Evolutionary conservation across 2,888 invertebrate genomes (phyloP).

Genomic region (Drosophila helvetica): DNA sequence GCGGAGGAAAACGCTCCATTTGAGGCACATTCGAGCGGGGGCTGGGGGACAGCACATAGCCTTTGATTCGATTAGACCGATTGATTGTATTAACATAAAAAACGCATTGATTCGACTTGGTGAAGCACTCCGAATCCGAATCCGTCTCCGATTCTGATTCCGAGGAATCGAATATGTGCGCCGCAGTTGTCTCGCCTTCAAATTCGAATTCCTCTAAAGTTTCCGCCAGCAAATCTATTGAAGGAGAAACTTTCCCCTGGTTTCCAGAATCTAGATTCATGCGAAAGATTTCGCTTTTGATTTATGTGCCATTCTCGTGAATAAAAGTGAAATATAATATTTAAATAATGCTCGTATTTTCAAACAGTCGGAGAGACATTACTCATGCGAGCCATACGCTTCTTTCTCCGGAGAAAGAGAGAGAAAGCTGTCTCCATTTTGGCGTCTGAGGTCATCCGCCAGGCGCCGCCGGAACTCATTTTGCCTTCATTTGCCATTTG

Average conservation of each 20-base stretch:
- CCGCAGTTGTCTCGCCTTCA: background rate
- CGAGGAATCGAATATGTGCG: background rate
- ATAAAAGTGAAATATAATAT: slow-evolving; percentile 37
- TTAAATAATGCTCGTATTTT: slow-evolving; percentile 33
- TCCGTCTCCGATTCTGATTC: background rate
- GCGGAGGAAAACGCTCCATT: slow-evolving; percentile 54
- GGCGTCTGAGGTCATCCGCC: slow-evolving; percentile 60
- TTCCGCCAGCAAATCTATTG: slow-evolving; percentile 25
- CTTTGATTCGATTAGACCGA: slow-evolving; percentile 78
- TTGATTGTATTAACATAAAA: slow-evolving; percentile 76
- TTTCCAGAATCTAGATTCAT: slow-evolving; percentile 31
- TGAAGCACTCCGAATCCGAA: slow-evolving; percentile 48
- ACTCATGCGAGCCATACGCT: slow-evolving; percentile 18
- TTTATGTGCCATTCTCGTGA: slow-evolving; percentile 19
- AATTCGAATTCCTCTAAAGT: slow-evolving; percentile 38
- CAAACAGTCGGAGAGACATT: slow-evolving; percentile 1
- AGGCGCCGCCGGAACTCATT: slow-evolving; percentile 65
- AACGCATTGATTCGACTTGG: slow-evolving; percentile 67
- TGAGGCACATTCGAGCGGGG: slow-evolving; percentile 57
- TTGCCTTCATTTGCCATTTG: slow-evolving; percentile 19
- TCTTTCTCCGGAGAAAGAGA: background rate
- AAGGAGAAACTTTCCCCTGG: slow-evolving; percentile 21
- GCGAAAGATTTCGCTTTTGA: slow-evolving; percentile 28
- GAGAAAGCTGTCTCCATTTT: background rate
- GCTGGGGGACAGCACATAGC: slow-evolving; percentile 56